Evolutionary conservation across 2,888 invertebrate genomes (phyloP), one percentile per base, ranked within the genome.

Genomic region (Leucozona laternaria): DNA sequence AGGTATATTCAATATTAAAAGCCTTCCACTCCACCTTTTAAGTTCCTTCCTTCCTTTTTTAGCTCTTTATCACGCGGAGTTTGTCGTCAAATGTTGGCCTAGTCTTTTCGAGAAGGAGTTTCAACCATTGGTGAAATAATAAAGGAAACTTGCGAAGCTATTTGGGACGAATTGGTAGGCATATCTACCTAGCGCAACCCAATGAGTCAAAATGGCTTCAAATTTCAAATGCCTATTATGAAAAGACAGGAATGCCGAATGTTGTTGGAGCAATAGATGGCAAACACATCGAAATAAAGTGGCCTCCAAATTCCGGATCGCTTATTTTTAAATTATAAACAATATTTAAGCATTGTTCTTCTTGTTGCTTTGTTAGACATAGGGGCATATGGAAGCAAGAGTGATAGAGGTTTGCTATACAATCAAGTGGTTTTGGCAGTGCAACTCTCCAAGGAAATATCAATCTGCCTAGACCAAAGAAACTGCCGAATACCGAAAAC

Each of bases 371-470:
- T 15, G 37, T 40, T 40, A n/a, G 37, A 40, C 37, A 13, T 40
- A 40, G 8, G 37, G 37, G 10, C 37, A 13, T 40, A 40, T 40
- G 37, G 37, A 40, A 40, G 37, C 37, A 13, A 40, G 37, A 40
- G 37, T 10, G 15, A 40, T 4, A 70, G 60, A 25, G 17, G 66
- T 66, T 15, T 57, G 40, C n/a, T n/a, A n/a, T 57, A 17, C 55
- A 40, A 20, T 15, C 53, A n/a, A 80, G 72, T 53, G 70, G 60
- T n/a, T 89, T 89, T 84, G 89, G 88, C 57, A 55, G 73, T 60
- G 22, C 40, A 25, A 66, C 89, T 20, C 68, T 84, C 66, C 25
- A 64, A 43, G 71, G 70, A 79, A 66, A 17, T 17, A 13, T 89
- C 15, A 73, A 88, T 43, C 37, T 88, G 13, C 88, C 88, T 13